Conservation (phyloP, 2,888 invertebrate species). For the Idaea biselata region DNA sequence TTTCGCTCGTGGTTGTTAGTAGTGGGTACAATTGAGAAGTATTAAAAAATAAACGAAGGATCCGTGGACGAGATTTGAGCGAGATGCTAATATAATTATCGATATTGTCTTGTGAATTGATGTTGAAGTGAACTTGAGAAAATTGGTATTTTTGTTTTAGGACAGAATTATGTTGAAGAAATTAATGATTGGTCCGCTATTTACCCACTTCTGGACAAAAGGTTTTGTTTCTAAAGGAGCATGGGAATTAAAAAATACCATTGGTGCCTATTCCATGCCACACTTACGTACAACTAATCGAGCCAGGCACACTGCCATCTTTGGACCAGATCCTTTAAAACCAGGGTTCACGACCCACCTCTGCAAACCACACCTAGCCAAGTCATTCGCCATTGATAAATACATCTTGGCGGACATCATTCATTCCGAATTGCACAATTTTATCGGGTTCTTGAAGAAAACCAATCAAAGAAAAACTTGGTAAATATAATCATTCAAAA, state of each 20-base stretch:
- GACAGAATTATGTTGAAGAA: neutral
- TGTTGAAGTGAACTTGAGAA: neutral
- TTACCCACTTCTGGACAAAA: neutral
- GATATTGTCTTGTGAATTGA: neutral
- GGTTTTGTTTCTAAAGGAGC: too few relatives aligned
- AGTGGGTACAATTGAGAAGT: constrained; percentile 17
- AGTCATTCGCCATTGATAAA: too few relatives aligned
- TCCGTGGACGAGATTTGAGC: constrained; percentile 9
- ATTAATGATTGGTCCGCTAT: neutral
- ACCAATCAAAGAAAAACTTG: neutral
- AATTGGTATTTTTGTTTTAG: neutral
- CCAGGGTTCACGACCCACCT: too few relatives aligned
- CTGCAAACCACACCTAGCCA: too few relatives aligned
- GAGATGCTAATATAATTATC: neutral
- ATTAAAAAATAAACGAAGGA: constrained; percentile 17
- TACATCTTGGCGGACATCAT: too few relatives aligned
- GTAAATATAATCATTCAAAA: neutral
- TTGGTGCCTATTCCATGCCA: too few relatives aligned
- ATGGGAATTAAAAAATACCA: too few relatives aligned
- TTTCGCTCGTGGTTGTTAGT: constrained; percentile 18
- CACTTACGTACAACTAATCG: too few relatives aligned
- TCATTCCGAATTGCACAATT: too few relatives aligned
- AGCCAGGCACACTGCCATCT: too few relatives aligned
- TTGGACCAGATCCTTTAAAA: too few relatives aligned
- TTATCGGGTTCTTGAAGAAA: too few relatives aligned